Evolutionary conservation across 2,888 invertebrate species (phyloP), one percentile per base, ranked within the genome.

Genomic region (Anthophora plumipes): DNA sequence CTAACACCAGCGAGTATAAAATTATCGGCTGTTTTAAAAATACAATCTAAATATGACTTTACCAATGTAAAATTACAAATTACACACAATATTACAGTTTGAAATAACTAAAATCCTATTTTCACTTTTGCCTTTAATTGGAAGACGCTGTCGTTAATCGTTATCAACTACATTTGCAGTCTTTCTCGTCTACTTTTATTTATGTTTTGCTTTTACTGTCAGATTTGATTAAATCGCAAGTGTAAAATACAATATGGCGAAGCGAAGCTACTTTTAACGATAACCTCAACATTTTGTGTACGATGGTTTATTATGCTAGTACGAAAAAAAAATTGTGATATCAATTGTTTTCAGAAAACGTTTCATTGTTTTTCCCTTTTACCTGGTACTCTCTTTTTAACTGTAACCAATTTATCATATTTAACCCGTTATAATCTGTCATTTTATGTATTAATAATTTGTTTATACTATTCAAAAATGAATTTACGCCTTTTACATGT

Each of bases 231-330:
- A 59, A 68, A 67, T 59, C 61, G 60, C 71, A 85, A 69, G 78
- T 82, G 61, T 55, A 73, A 74, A 77, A 80, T 80, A 66, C 86
- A 88, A 88, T 74, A 87, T 89, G 87, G 89, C 88, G 87, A 77
- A 66, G 67, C 60, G 57, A 69, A 63, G 71, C 50, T 77, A 67
- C 78, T 78, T 77, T 77, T 72, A 70, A 71, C 37, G 54, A 72
- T 89, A 88, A 88, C 89, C 88, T 88, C 73, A 66, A 83, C 70
- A 39, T 74, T 41, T 48, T 50, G 11, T 31, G 43, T 41, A 17
- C n/a, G n/a, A 31, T 73, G 41, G n/a, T 66, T 63, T 66, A 37
- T 54, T 55, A 60, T 20, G 11, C 22, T 57, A 39, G 11, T 11
- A 37, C n/a, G n/a, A 66, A 66, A 50, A 67, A 46, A 63, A n/a